Base-by-base conservation (phyloP, 1,140 invertebrate species). In the Helicorthomorpha holstii region DNA sequence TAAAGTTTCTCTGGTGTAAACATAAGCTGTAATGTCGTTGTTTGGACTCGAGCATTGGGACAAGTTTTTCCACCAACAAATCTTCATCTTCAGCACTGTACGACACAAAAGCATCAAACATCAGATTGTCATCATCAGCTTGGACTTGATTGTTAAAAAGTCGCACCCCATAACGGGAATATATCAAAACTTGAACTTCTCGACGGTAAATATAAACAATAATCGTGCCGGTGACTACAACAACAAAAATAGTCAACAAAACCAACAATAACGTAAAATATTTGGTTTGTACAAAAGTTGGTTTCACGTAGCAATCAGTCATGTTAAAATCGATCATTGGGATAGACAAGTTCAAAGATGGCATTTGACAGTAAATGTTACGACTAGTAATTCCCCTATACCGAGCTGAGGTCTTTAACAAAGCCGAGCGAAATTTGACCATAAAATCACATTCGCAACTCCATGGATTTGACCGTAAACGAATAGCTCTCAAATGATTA, bases 1-100 rank as follows among this genome's bases (percentile, higher is more conserved):
- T 21, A 63, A 48, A 25, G 64, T 56, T 10, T 63, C 57, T 27
- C 59, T 54, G 23, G 59, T 59, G 50, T 2, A 49, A 3, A 21
- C 48, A 49, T 4, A 49, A 21, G 29, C 29, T 34, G 16, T 7
- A 34, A 7, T 7, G 29, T 7, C 7, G 29, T 7, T 34, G 7
- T 7, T 7, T 7, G 16, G 7, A 7, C 25, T 48, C 47, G 4
- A 48, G 21, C 16, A 12, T 23, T 12, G 47, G 47, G 4, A 48
- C 47, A 27, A 48, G 47, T n/a, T 25, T 4, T 12, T 24, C 19
- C 16, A 16, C 21, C 10, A 48, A 4, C 19, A 12, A 48, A 7
- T 48, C 47, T 27, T 48, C 47, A 23, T 48, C 47, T 27, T 25
- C 22, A 23, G 23, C 10, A 27, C 47, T 48, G 26, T 48, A 48